Evolutionary conservation across 2,113 vertebrate species (phyloP).

Genomic region (Larimichthys crocea): DNA sequence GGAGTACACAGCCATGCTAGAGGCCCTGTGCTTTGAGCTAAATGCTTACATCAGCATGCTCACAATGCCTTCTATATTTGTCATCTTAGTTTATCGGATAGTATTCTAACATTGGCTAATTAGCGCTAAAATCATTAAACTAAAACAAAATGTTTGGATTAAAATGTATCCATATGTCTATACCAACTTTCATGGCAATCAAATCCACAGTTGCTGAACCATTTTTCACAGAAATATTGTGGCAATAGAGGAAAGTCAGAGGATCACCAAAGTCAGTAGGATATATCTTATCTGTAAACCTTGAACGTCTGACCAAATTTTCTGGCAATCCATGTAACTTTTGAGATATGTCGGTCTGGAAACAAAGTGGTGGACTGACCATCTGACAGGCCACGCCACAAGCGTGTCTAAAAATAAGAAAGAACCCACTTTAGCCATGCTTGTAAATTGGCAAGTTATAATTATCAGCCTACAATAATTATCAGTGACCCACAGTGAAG

Average conservation of each 20-base stretch:
- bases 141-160: background rate
- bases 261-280: background rate
- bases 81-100: too few species aligned
- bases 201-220: too few species aligned
- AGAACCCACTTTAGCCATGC: background rate
- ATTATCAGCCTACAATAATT: slow-evolving; percentile 12
- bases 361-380: background rate
- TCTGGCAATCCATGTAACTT: background rate
- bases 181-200: too few species aligned
- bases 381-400: background rate
- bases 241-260: background rate
- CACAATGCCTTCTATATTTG: too few species aligned
- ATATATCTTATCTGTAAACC: background rate
- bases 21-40: background rate
- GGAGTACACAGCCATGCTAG: background rate
- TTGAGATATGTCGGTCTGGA: background rate
- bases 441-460: slow-evolving; percentile 11
- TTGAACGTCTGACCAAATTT: background rate
- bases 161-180: too few species aligned
- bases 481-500: slow-evolving; percentile 7
- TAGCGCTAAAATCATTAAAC: too few species aligned
- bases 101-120: too few species aligned
- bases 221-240: too few species aligned
- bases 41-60: background rate
- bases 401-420: background rate